Evolutionary conservation across 2,797 vertebrate genomes (phyloP).

Genomic region (Limosa lapponica): DNA sequence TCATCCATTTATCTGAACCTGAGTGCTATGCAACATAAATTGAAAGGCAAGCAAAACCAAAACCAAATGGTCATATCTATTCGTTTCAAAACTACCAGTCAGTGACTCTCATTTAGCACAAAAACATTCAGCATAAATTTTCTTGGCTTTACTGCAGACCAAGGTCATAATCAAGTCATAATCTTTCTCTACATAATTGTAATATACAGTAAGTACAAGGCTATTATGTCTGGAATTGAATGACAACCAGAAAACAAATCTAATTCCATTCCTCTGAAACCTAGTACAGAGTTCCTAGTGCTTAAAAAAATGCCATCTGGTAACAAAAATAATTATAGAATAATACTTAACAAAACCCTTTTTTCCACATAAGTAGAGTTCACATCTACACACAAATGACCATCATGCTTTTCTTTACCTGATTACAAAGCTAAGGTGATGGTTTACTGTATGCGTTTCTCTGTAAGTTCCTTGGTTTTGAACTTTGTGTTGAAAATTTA

Average conservation of each 20-base stretch:
- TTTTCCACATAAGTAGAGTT: not conserved
- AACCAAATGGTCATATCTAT: not conserved
- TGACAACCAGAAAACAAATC: conserved; percentile 1
- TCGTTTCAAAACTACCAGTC: not conserved
- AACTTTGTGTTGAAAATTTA: conserved; percentile 33
- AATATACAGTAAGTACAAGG: not conserved
- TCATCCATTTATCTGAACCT: not conserved
- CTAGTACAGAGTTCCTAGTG: not conserved
- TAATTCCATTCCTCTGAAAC: not conserved
- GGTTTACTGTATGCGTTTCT: not conserved
- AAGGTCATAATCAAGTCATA: conserved; percentile 35
- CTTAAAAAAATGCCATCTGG: not conserved
- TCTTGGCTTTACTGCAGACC: not conserved
- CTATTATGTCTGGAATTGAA: not conserved
- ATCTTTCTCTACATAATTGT: conserved; percentile 13
- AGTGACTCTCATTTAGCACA: not conserved
- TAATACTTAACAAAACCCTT: not conserved
- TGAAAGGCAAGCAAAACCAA: not conserved
- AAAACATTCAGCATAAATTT: not conserved
- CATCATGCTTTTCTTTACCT: not conserved
- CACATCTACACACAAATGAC: not conserved
- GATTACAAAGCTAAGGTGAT: not conserved
- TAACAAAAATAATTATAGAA: not conserved
- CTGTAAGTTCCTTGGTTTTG: conserved; percentile 9
- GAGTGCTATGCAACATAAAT: not conserved